phyloP scores from a whole-genome alignment of 1,140 invertebrate species.

The Zaprionus nigranus region DNA sequence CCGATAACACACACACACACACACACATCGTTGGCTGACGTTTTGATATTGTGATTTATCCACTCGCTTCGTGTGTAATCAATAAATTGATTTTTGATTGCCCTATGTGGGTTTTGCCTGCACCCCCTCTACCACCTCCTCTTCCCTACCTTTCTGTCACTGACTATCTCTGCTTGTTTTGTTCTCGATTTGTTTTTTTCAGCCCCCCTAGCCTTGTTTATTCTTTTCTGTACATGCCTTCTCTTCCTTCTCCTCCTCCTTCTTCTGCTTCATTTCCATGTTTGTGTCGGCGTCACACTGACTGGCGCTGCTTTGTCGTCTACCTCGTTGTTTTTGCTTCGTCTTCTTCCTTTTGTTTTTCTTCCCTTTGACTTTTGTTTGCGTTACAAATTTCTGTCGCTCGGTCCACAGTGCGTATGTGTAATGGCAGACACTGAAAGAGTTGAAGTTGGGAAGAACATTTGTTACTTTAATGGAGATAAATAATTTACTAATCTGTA shows the following conservation, averaged over 20 bases:
- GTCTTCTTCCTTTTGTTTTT: background rate
- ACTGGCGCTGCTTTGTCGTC: slow-evolving; percentile 51
- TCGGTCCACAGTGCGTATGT: slow-evolving; percentile 24
- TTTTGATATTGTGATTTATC: slow-evolving; percentile 51
- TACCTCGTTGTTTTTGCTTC: slow-evolving; percentile 2
- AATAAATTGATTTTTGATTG: slow-evolving; percentile 83
- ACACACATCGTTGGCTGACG: slow-evolving; percentile 29
- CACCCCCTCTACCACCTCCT: background rate
- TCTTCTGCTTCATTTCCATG: background rate
- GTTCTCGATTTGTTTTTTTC: slow-evolving; percentile 29
- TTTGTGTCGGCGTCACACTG: slow-evolving; percentile 63
- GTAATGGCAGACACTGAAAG: background rate
- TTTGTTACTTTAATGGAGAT: too few species aligned
- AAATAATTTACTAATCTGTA: too few species aligned
- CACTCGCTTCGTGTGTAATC: slow-evolving; percentile 63
- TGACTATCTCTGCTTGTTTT: slow-evolving; percentile 17
- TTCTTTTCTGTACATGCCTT: slow-evolving; percentile 14
- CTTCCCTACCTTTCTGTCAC: background rate
- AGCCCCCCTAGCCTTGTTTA: slow-evolving; percentile 18
- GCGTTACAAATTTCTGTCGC: slow-evolving; percentile 11
- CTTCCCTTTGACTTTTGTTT: slow-evolving; percentile 26
- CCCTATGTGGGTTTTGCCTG: slow-evolving; percentile 43
- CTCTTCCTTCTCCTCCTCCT: background rate
- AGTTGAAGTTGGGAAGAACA: background rate
- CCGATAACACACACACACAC: slow-evolving; percentile 13